Base-by-base conservation (phyloP, 2,113 vertebrate species). In the Ctenomys sociabilis region DNA sequence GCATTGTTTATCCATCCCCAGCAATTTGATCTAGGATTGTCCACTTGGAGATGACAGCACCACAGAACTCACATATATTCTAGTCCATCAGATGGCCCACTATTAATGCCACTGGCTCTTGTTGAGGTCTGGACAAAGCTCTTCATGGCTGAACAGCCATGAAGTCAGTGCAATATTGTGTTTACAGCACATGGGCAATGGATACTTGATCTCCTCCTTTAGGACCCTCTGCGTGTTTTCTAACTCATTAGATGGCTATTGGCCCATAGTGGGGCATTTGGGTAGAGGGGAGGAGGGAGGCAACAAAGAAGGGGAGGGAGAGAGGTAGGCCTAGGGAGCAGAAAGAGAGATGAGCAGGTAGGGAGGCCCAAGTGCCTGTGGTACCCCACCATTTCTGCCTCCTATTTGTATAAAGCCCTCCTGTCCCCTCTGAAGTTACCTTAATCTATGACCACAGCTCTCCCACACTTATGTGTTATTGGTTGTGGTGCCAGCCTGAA, bases 211-310 rank as follows among this genome's bases (percentile, higher is more conserved):
- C 63, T 35, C 49, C 57, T 45, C 28, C 49, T 14, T 28, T 19
- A 9, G 0, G 26, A 24, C 22, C 64, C 78, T 54, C 10, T 19
- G 22, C 91, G 68, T 28, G 13, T 1, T 68, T 28, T n/a, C 80
- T 24, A 3, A 19, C 37, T 16, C 43, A 32, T 37, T 28, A 2
- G 4, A 0, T 2, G 37, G n/a, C 68, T 45, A 1, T n/a, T 22
- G 32, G 45, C 5, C 6, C 0, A 0, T 11, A n/a, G 52, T 10
- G 10, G 32, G 75, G 66, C 16, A 14, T 0, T 35, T 2, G 1
- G 2, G 3, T 4, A 1, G 0, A 0, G 12, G 11, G 22, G 35
- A 52, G 70, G 10, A 45, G 43, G 78, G 10, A 2, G 7, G 16
- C 24, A 43, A 45, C 13, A 12, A 11, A 28, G 16, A 11, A 17